phyloP scores from a whole-genome alignment of 1,140 invertebrate species.

The Drosophila littoralis region DNA sequence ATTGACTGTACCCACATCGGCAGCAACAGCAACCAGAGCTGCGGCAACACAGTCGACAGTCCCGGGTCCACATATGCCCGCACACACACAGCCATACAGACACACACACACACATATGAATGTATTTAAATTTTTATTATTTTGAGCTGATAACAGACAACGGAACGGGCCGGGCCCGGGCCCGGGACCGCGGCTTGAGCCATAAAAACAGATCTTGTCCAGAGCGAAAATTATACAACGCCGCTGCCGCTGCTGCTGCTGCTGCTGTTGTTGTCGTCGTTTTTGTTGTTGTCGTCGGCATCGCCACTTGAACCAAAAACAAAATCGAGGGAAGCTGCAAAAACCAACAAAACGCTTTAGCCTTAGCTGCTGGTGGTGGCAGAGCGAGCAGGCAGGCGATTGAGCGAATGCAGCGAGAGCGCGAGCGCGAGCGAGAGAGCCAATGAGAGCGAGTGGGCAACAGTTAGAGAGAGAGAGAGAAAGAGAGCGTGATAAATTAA shows the following conservation, averaged over 20 bases:
- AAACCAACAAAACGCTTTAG: slow-evolving; percentile 52
- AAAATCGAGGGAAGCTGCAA: slow-evolving; percentile 74
- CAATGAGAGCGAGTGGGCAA: slow-evolving; percentile 6
- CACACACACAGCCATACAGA: slow-evolving; percentile 34
- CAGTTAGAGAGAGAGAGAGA: slow-evolving; percentile 12
- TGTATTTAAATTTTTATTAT: slow-evolving; percentile 82
- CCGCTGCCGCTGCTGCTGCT: slow-evolving; percentile 16
- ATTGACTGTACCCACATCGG: slow-evolving; percentile 82
- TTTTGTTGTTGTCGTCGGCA: slow-evolving; percentile 26
- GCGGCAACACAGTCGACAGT: slow-evolving; percentile 47
- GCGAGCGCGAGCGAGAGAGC: slow-evolving; percentile 16
- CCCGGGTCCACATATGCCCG: slow-evolving; percentile 63
- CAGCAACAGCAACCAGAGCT: slow-evolving; percentile 57
- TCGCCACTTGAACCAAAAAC: slow-evolving; percentile 71
- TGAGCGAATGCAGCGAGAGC: slow-evolving; percentile 12
- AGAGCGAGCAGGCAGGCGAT: slow-evolving; percentile 8
- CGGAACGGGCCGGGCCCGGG: slow-evolving; percentile 47
- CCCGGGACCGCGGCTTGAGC: slow-evolving; percentile 62
- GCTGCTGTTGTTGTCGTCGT: slow-evolving; percentile 6
- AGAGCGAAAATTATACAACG: slow-evolving; percentile 70
- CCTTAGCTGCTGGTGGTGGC: slow-evolving; percentile 37
- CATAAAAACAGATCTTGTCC: slow-evolving; percentile 72
- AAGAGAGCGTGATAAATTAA: slow-evolving; percentile 59
- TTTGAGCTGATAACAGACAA: slow-evolving; percentile 81
- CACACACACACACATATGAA: slow-evolving; percentile 25